Conservation (phyloP, 2,113 vertebrate species). For the Pseudolaguvia tuberculata region DNA sequence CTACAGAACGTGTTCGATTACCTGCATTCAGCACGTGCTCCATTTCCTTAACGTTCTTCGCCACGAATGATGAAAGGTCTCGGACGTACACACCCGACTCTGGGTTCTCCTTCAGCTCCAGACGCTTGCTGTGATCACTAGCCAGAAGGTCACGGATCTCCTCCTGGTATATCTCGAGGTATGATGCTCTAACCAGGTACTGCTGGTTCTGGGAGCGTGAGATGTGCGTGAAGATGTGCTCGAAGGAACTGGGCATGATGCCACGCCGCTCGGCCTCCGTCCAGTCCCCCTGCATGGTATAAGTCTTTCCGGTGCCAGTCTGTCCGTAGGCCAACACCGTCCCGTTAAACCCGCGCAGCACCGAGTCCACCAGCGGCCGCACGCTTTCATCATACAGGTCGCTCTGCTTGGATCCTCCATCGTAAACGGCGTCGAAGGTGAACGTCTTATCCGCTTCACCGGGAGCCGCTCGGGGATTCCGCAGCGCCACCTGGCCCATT, state of each 20-base stretch:
- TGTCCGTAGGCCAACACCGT: constrained; percentile 95
- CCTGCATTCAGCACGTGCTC: constrained; percentile 96
- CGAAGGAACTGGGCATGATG: constrained; percentile 89
- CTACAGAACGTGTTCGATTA: constrained; percentile 84
- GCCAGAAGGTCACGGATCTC: constrained; percentile 89
- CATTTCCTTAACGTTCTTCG: constrained; percentile 96
- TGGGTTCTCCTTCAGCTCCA: constrained; percentile 91
- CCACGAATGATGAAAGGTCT: constrained; percentile 93
- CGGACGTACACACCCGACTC: constrained; percentile 94
- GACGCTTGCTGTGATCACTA: constrained; percentile 77
- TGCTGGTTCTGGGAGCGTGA: constrained; percentile 94
- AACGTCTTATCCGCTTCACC: constrained; percentile 89
- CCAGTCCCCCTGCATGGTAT: constrained; percentile 95
- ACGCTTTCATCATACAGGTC: constrained; percentile 94
- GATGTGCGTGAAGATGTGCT: constrained; percentile 97
- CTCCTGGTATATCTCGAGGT: constrained; percentile 96
- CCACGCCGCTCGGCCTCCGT: constrained; percentile 83
- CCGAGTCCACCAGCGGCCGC: constrained; percentile 85
- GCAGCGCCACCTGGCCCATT: constrained; percentile 88
- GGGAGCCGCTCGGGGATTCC: constrained; percentile 76
- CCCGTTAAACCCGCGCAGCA: constrained; percentile 90
- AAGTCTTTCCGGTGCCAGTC: constrained; percentile 94
- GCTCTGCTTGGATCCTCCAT: constrained; percentile 81
- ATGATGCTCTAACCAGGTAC: constrained; percentile 93
- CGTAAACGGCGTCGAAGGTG: constrained; percentile 96